Percentiles rank a stretch among this genome's conserved stretches.
Evolutionary conservation across 2,888 invertebrate genomes (phyloP).

Genomic region (Pseudococcus viburni): DNA sequence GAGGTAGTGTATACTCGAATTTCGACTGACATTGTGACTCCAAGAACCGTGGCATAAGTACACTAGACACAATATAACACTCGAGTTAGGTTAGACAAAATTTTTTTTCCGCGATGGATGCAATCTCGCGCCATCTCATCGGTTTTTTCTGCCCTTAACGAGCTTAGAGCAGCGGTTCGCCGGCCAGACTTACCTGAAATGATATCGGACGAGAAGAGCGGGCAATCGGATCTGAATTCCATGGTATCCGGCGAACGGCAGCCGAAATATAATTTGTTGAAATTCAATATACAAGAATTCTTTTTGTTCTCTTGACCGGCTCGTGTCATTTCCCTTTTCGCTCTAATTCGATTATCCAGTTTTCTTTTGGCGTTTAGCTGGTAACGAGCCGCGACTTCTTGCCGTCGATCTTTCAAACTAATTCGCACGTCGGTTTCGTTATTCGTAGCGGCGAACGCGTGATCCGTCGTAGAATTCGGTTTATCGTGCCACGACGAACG

Average conservation of each 20-base stretch:
- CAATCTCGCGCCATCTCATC: not conserved
- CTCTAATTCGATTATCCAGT: conserved; percentile 6
- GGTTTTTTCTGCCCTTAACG: not conserved
- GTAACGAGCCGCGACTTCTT: not conserved
- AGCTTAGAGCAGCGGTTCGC: not conserved
- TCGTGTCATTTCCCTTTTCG: conserved; percentile 13
- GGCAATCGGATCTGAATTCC: conserved; percentile 84
- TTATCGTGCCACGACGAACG: conserved; percentile 55
- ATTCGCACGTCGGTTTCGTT: conserved; percentile 21
- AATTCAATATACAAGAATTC: conserved; percentile 66
- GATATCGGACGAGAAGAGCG: conserved; percentile 69
- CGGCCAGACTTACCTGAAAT: conserved; percentile 66
- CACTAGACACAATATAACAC: conserved; percentile 74
- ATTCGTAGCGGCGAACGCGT: conserved; percentile 19
- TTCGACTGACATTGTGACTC: conserved; percentile 78
- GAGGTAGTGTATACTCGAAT: conserved; percentile 82
- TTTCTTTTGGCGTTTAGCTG: conserved; percentile 7
- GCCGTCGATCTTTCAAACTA: conserved; percentile 7
- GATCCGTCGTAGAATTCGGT: conserved; percentile 31
- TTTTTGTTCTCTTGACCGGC: conserved; percentile 46
- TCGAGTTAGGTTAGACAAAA: conserved; percentile 48
- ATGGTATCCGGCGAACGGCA: conserved; percentile 84
- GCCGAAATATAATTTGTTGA: conserved; percentile 67
- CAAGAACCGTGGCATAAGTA: conserved; percentile 92
- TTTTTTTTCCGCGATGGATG: not conserved